phyloP scores from a whole-genome alignment of 1,140 invertebrate genomes.

The Drosophila bifasciata region DNA sequence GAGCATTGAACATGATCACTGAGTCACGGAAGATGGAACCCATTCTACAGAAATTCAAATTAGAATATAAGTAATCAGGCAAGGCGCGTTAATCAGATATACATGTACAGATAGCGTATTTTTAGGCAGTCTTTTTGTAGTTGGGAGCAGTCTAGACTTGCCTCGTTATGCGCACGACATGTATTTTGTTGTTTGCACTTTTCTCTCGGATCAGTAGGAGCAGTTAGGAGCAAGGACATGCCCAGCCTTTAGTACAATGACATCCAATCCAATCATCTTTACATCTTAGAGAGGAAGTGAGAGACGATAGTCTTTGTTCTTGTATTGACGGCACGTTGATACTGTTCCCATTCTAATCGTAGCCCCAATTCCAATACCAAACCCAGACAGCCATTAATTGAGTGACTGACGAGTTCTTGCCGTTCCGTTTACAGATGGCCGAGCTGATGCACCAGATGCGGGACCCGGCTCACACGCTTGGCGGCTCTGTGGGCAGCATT shows the following conservation, averaged over 20 bases:
- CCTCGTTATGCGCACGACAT: no score
- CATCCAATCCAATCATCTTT: conserved; percentile 17
- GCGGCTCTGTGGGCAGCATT: conserved; percentile 82
- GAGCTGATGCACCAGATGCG: conserved; percentile 84
- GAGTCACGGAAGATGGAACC: conserved; percentile 8
- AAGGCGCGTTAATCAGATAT: no score
- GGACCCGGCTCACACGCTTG: conserved; percentile 80
- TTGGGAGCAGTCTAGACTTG: no score
- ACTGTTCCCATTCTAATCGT: not conserved
- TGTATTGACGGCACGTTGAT: conserved; percentile 43
- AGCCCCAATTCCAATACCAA: not conserved
- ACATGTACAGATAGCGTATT: no score
- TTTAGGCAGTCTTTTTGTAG: no score
- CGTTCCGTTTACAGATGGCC: conserved; percentile 69
- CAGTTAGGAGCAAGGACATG: no score
- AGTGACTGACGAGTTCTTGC: conserved; percentile 13
- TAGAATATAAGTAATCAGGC: no score
- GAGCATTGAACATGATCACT: conserved; percentile 41
- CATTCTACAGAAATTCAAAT: not conserved
- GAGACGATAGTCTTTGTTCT: conserved; percentile 24
- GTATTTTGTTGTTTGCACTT: no score
- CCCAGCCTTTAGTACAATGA: not conserved
- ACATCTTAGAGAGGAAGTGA: conserved; percentile 3
- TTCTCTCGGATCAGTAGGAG: no score
- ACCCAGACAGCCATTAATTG: conserved; percentile 1